Percentiles rank a stretch among this genome's conserved stretches.
phyloP scores from a whole-genome alignment of 2,888 invertebrate genomes.

The Frankliniella fusca region DNA sequence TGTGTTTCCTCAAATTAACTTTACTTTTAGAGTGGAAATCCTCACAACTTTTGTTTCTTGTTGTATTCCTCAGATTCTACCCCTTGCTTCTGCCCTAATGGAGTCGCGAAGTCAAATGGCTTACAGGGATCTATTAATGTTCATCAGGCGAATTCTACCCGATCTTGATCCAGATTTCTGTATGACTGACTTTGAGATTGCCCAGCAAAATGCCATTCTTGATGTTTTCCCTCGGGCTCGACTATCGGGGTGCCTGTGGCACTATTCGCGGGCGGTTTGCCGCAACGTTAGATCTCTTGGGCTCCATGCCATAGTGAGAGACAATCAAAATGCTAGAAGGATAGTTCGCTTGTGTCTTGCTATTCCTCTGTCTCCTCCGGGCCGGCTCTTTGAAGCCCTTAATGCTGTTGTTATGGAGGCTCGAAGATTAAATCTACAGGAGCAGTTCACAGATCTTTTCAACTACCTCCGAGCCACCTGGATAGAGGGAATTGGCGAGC shows the following conservation, averaged over 20 bases:
- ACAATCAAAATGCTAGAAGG: background rate
- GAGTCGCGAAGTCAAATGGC: background rate
- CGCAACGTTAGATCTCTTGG: background rate
- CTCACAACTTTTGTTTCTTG: background rate
- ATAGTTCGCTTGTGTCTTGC: background rate
- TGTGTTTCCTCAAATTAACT: background rate
- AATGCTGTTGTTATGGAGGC: background rate
- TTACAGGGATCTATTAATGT: background rate
- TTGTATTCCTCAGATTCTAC: background rate
- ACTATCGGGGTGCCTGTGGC: background rate
- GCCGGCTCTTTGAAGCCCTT: background rate
- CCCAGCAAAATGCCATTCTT: background rate
- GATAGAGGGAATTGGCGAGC: background rate
- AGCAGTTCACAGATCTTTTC: background rate
- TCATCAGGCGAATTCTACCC: background rate
- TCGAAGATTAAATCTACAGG: background rate
- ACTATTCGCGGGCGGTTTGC: background rate
- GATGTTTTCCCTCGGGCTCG: background rate
- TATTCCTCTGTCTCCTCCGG: background rate
- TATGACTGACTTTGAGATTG: background rate
- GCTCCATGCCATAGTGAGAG: background rate
- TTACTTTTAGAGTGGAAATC: background rate
- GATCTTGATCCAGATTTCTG: background rate
- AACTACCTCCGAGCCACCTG: background rate
- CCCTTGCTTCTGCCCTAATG: background rate